phyloP scores from a whole-genome alignment of 1,140 invertebrate genomes.

The Triops cancriformis region DNA sequence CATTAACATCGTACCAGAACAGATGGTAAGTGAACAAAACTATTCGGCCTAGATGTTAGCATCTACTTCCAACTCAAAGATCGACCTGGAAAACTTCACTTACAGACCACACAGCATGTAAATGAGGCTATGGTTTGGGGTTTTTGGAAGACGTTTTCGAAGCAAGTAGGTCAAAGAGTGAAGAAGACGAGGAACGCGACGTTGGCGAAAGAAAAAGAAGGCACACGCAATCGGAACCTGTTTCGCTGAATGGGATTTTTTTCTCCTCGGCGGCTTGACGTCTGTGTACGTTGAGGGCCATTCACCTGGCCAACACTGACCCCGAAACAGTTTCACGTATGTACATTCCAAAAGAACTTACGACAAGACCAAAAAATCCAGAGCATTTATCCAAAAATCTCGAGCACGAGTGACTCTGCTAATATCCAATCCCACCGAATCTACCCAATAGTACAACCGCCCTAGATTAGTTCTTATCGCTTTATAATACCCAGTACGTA shows the following conservation, averaged over 20 bases:
- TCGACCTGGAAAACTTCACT: background rate
- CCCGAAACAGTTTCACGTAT: background rate
- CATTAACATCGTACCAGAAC: background rate
- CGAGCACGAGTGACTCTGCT: background rate
- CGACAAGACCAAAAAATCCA: background rate
- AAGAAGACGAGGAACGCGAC: background rate
- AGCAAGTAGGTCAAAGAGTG: slow-evolving; percentile 9
- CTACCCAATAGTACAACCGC: no score
- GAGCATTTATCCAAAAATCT: background rate
- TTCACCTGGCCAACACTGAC: background rate
- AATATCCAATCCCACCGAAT: background rate
- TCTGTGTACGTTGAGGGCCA: background rate
- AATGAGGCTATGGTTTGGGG: background rate
- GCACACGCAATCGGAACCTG: background rate
- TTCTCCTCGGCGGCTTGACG: background rate
- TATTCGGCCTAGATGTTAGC: background rate
- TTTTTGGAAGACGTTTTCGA: background rate
- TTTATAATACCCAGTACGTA: no score
- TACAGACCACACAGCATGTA: background rate
- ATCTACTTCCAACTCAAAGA: background rate
- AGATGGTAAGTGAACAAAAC: background rate
- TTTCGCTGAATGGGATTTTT: background rate
- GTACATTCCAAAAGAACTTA: background rate
- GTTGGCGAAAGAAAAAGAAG: background rate
- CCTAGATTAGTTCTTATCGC: no score